phyloP scores from a whole-genome alignment of 1,140 invertebrate genomes.

The Ruditapes philippinarum region DNA sequence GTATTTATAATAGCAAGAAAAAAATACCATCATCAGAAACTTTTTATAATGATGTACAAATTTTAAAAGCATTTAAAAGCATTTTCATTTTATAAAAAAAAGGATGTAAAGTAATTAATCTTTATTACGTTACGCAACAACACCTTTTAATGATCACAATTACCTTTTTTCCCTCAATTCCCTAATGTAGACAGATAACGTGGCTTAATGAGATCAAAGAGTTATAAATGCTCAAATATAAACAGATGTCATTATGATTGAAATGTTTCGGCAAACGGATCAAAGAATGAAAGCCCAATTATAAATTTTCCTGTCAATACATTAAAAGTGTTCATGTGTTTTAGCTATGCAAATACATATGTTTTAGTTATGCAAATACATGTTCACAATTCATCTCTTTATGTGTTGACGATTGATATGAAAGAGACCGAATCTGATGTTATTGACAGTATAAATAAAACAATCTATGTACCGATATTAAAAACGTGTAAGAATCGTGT shows the following conservation, averaged over 20 bases:
- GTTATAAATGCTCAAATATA: background rate
- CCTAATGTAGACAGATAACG: constrained; percentile 4
- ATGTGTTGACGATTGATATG: background rate
- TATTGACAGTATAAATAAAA: background rate
- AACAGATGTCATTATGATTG: constrained; percentile 29
- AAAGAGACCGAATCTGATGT: background rate
- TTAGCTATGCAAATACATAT: background rate
- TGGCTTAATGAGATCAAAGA: constrained; percentile 22
- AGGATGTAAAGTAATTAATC: too few relatives aligned
- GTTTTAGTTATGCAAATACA: background rate
- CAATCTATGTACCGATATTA: constrained; percentile 4
- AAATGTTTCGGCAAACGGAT: constrained; percentile 6
- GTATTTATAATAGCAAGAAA: too few relatives aligned
- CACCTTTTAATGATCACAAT: background rate
- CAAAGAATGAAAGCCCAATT: background rate
- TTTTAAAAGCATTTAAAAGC: too few relatives aligned
- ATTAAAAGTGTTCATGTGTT: background rate
- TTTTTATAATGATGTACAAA: too few relatives aligned
- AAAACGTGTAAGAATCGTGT: constrained; percentile 26
- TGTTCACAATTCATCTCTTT: background rate
- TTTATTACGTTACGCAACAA: background rate
- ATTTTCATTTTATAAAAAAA: too few relatives aligned
- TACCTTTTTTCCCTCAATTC: background rate
- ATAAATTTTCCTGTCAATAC: background rate
- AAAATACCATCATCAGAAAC: too few relatives aligned